Conservation (phyloP, 53 echinoderm and acorn worm species). For the Astropecten irregularis region DNA sequence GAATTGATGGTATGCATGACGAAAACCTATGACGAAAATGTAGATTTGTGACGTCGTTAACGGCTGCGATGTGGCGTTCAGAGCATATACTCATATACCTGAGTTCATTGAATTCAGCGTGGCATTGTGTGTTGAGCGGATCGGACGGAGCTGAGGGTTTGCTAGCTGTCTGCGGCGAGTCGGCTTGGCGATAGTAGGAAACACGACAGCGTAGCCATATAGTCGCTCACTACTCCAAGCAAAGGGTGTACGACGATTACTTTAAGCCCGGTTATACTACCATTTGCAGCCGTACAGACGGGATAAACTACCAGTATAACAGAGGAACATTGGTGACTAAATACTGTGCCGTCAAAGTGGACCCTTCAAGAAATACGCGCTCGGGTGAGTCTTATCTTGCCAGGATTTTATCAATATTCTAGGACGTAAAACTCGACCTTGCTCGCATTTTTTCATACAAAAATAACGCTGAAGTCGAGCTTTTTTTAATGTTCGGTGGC, state of each 20-base stretch:
- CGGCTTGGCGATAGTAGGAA: conserved; percentile 28
- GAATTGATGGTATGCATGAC: conserved; percentile 71
- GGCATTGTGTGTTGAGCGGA: conserved; percentile 57
- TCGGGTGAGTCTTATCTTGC: conserved; percentile 29
- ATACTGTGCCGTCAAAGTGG: conserved; percentile 33
- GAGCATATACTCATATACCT: conserved; percentile 68
- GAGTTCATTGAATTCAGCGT: conserved; percentile 70
- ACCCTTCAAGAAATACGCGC: conserved; percentile 29
- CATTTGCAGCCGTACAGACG: not conserved
- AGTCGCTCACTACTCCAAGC: not conserved
- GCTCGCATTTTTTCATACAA: no score
- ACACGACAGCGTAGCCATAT: conserved; percentile 24
- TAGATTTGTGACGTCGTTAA: conserved; percentile 50
- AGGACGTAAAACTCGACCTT: not conserved
- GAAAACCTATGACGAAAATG: conserved; percentile 67
- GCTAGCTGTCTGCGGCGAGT: conserved; percentile 50
- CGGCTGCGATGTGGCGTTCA: conserved; percentile 35
- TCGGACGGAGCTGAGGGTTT: conserved; percentile 45
- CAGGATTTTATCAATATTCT: not conserved
- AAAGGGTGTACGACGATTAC: not conserved
- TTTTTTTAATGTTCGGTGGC: no score
- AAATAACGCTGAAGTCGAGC: no score
- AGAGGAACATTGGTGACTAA: conserved; percentile 12
- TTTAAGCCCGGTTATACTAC: not conserved
- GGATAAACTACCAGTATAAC: no score